Evolutionary conservation across 2,888 invertebrate species (phyloP), one percentile per base, ranked within the genome.

Genomic region (Pachymerium ferrugineum): DNA sequence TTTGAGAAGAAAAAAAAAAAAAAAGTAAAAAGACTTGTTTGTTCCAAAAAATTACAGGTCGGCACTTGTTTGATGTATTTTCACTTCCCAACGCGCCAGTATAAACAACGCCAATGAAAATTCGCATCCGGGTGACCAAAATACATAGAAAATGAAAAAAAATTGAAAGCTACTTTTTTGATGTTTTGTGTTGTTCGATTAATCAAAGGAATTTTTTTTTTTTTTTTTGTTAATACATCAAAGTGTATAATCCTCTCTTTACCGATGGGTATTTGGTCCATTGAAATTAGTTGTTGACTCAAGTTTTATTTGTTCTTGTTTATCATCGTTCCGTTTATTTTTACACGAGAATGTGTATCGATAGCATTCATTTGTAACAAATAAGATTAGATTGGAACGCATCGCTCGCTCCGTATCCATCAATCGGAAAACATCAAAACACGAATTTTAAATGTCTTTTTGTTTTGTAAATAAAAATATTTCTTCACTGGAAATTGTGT

Each of bases 331-430:
- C 22, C 8, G 3, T 22, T 54, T 54, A 25, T 25, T 47, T 54
- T 54, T 54, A 54, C 54, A 54, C 54, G 4, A 54, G 54, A 54
- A 54, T 54, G 54, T 25, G 25, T 54, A 54, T 54, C 54, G 10
- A 8, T 54, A 54, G 22, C 54, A 54, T 54, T 54, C 54, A 54
- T 54, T 54, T 54, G 54, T 54, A 12, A 54, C 25, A 54, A 54
- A 54, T 54, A 25, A 54, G 54, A 54, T 54, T 54, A 54, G 54
- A 54, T 25, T n/a, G n/a, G n/a, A n/a, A n/a, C n/a, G n/a, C n/a
- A n/a, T n/a, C n/a, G n/a, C n/a, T n/a, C n/a, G n/a, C n/a, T n/a
- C n/a, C n/a, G n/a, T n/a, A n/a, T n/a, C n/a, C n/a, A n/a, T n/a
- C n/a, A n/a, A n/a, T n/a, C n/a, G n/a, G n/a, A n/a, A n/a, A n/a